Evolutionary conservation across 2,888 invertebrate genomes (phyloP).

Genomic region (Nymphalis polychloros): DNA sequence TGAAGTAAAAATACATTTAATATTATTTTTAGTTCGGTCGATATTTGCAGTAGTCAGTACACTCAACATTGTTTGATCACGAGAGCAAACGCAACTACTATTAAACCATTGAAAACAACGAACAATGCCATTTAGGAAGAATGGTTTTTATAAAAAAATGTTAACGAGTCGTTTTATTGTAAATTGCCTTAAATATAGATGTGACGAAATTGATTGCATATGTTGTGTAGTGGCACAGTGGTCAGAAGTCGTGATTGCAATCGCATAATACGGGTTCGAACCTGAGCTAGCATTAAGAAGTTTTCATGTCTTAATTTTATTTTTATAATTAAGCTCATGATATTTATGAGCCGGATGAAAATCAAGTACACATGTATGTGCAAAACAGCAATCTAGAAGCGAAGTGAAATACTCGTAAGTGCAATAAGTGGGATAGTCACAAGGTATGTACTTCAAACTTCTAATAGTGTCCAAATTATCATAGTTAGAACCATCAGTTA

Average conservation of each 20-base stretch:
- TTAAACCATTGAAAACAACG: constrained; percentile 54
- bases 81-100: constrained; percentile 54
- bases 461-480: too few relatives aligned
- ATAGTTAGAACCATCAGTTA: too few relatives aligned
- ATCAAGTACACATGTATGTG: too few relatives aligned
- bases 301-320: too few relatives aligned
- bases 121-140: constrained; percentile 44
- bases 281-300: too few relatives aligned
- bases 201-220: neutral
- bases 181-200: constrained; percentile 20
- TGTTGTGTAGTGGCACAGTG: neutral
- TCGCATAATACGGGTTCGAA: too few relatives aligned
- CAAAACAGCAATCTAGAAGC: too few relatives aligned
- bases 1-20: constrained; percentile 12
- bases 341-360: too few relatives aligned
- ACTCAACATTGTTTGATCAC: constrained; percentile 51
- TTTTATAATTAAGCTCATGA: too few relatives aligned
- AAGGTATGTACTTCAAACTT: too few relatives aligned
- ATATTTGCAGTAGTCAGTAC: constrained; percentile 20
- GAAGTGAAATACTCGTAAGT: too few relatives aligned
- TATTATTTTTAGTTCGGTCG: constrained; percentile 18
- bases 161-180: constrained; percentile 18
- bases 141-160: constrained; percentile 36
- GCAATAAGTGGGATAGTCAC: too few relatives aligned
- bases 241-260: neutral